Percentiles rank a stretch among this genome's conserved stretches.
phyloP scores from a whole-genome alignment of 2,113 vertebrate species.

The Aphyosemion australe region DNA sequence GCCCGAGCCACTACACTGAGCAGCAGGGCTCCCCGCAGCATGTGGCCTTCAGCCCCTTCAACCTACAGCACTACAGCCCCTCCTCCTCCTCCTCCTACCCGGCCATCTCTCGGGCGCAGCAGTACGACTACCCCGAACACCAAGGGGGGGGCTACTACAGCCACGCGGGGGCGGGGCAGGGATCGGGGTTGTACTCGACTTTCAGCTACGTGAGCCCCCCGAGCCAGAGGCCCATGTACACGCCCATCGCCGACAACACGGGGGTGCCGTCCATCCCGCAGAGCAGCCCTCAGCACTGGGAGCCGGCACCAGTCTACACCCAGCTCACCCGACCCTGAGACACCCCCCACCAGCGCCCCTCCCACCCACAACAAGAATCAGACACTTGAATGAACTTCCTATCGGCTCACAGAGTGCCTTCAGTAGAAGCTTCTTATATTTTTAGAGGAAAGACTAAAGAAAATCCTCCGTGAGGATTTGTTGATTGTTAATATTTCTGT shows the following conservation, averaged over 20 bases:
- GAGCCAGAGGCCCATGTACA: slow-evolving; percentile 96
- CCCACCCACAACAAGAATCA: slow-evolving; percentile 49
- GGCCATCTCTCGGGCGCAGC: slow-evolving; percentile 90
- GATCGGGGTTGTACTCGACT: slow-evolving; percentile 88
- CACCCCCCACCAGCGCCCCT: slow-evolving; percentile 21
- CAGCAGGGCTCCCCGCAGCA: slow-evolving; percentile 92
- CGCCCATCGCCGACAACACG: slow-evolving; percentile 90
- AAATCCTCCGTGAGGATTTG: slow-evolving; percentile 98
- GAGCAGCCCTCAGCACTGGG: slow-evolving; percentile 97
- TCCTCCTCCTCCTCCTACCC: slow-evolving; percentile 81
- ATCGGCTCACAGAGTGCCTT: slow-evolving; percentile 73
- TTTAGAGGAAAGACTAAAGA: slow-evolving; percentile 79
- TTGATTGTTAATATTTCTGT: slow-evolving; percentile 94
- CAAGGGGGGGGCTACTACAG: slow-evolving; percentile 92
- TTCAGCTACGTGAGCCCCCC: slow-evolving; percentile 96
- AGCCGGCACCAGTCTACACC: slow-evolving; percentile 97
- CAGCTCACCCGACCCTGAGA: slow-evolving; percentile 95
- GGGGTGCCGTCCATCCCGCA: slow-evolving; percentile 95
- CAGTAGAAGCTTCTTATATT: slow-evolving; percentile 82
- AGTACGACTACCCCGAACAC: slow-evolving; percentile 94
- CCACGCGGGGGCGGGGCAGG: slow-evolving; percentile 88
- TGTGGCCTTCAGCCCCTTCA: slow-evolving; percentile 90
- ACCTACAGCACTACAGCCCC: slow-evolving; percentile 90
- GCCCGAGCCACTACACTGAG: slow-evolving; percentile 95
- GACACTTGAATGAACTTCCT: slow-evolving; percentile 68